phyloP scores from a whole-genome alignment of 2,888 invertebrate genomes.

The Priocnemis perturbator region DNA sequence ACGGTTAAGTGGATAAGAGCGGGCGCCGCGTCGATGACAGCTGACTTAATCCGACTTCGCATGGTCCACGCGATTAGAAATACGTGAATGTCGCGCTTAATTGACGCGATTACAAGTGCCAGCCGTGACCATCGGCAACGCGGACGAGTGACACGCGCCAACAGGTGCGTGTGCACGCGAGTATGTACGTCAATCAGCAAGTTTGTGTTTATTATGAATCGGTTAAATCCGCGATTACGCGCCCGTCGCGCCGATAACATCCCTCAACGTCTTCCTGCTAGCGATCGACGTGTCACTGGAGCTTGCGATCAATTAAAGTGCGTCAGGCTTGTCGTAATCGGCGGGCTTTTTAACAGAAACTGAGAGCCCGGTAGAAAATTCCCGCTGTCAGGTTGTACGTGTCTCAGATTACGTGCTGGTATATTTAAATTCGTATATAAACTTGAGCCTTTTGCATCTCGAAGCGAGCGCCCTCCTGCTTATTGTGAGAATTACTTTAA shows the following conservation, averaged over 20 bases:
- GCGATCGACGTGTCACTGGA: conserved; percentile 6
- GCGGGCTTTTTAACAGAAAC: no score
- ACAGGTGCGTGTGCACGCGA: conserved; percentile 37
- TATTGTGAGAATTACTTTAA: no score
- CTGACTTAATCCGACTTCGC: conserved; percentile 41
- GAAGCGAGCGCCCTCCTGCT: no score
- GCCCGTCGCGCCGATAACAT: conserved; percentile 9
- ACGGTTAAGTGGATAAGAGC: conserved; percentile 42
- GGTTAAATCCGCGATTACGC: conserved; percentile 13
- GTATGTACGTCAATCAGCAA: conserved; percentile 13
- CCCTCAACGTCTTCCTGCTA: background rate
- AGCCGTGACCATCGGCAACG: conserved; percentile 21
- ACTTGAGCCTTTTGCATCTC: no score
- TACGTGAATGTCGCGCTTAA: conserved; percentile 42
- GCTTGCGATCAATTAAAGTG: background rate
- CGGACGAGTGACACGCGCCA: conserved; percentile 39
- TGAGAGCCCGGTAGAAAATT: no score
- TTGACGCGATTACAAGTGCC: conserved; percentile 46
- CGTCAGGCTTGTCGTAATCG: no score
- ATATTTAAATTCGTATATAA: no score
- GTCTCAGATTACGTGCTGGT: no score
- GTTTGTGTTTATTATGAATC: conserved; percentile 14
- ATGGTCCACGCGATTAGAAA: conserved; percentile 46
- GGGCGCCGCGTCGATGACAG: conserved; percentile 25
- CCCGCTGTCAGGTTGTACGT: no score